Conservation (phyloP, 2,113 vertebrate species). For the Aviceda subcristata region DNA sequence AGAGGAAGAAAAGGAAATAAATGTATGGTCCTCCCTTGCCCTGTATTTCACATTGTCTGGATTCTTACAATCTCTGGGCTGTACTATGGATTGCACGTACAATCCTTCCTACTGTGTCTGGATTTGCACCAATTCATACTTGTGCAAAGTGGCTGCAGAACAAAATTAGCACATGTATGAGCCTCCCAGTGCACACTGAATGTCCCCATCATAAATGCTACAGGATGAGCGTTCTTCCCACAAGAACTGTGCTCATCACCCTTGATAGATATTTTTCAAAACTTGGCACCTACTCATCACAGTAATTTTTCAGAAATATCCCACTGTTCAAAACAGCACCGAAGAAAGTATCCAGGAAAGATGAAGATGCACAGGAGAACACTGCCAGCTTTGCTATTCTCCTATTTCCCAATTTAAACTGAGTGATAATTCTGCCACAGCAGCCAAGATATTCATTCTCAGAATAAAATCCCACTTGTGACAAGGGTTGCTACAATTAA, state of each 20-base stretch:
- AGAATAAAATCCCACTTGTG: conserved; percentile 1
- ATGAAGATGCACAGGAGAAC: conserved; percentile 10
- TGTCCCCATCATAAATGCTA: neutral
- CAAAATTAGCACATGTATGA: neutral
- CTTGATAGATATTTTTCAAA: neutral
- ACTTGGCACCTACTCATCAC: neutral
- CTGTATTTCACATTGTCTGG: neutral
- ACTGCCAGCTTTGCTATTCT: conserved; percentile 25
- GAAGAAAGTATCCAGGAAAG: neutral
- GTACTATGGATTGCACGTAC: neutral
- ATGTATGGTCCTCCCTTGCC: neutral
- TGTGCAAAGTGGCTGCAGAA: neutral
- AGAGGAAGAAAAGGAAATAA: neutral
- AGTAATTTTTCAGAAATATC: conserved; percentile 10
- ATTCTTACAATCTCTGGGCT: neutral
- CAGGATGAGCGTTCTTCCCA: neutral
- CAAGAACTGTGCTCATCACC: neutral
- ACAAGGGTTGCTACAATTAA: conserved; percentile 3
- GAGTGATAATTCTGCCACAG: conserved; percentile 5
- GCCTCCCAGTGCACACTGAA: neutral
- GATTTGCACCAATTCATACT: neutral
- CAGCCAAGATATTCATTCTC: conserved; percentile 29
- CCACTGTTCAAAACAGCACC: neutral
- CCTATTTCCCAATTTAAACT: neutral
- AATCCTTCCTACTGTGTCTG: neutral